Evolutionary conservation across 1,140 invertebrate species (phyloP).

Genomic region (Thalassaphorura encarpata): DNA sequence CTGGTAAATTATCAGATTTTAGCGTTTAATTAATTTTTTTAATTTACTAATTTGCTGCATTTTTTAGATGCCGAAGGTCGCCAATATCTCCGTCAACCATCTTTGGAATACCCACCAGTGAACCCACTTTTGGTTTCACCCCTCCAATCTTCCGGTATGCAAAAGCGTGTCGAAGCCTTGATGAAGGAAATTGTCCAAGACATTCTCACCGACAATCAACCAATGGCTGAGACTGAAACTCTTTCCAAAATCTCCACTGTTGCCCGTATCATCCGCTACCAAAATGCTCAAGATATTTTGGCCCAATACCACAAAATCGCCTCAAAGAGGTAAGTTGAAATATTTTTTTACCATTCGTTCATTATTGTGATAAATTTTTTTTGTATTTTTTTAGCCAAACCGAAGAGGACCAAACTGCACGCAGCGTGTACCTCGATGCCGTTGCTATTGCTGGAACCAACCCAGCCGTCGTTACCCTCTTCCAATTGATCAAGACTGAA

Average conservation of each 20-base stretch:
- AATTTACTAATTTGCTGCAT: background rate
- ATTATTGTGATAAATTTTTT: too few species aligned
- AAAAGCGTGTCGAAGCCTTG: slow-evolving; percentile 9
- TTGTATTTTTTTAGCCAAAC: background rate
- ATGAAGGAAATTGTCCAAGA: slow-evolving; percentile 18
- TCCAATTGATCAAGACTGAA: slow-evolving; percentile 25
- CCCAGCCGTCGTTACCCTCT: slow-evolving; percentile 25
- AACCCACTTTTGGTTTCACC: slow-evolving; percentile 19
- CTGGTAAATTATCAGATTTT: background rate
- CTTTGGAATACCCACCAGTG: slow-evolving; percentile 22
- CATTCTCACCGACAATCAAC: slow-evolving; percentile 8
- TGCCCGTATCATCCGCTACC: background rate
- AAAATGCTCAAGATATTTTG: slow-evolving; percentile 24
- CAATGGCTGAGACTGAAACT: slow-evolving; percentile 24
- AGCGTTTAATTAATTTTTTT: background rate
- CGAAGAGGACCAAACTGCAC: slow-evolving; percentile 10
- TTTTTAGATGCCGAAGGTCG: background rate
- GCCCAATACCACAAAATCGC: slow-evolving; percentile 13
- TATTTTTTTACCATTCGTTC: too few species aligned
- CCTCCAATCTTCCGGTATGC: slow-evolving; percentile 6
- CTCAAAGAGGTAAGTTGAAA: slow-evolving; percentile 7
- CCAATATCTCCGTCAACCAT: background rate
- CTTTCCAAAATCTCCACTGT: slow-evolving; percentile 11
- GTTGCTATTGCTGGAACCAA: slow-evolving; percentile 30
- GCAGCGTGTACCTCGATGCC: slow-evolving; percentile 20